phyloP scores from a whole-genome alignment of 2,113 vertebrate species.

The Spheniscus mendiculus region DNA sequence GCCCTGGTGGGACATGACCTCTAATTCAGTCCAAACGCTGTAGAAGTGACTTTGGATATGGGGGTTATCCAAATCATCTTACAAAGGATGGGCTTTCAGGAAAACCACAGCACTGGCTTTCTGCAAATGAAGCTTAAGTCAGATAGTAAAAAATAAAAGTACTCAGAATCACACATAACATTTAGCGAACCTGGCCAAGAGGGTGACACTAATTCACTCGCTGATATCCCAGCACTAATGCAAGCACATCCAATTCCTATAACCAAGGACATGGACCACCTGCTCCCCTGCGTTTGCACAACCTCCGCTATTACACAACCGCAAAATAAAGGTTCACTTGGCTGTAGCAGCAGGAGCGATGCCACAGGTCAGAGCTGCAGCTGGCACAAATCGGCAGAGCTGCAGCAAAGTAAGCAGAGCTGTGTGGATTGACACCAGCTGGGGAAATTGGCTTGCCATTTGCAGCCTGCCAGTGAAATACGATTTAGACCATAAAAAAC shows the following conservation, averaged over 20 bases:
- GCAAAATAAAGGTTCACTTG: neutral
- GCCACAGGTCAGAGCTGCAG: neutral
- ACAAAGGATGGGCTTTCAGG: neutral
- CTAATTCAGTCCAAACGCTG: neutral
- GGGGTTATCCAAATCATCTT: neutral
- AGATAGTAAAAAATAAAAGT: neutral
- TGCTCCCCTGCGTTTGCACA: neutral
- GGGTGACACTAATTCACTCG: neutral
- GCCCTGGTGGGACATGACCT: neutral
- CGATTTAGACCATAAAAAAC: accelerated
- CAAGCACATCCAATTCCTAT: neutral
- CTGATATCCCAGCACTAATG: neutral
- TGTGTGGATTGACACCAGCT: neutral
- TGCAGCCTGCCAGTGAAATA: neutral
- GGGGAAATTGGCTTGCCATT: neutral
- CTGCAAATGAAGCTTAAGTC: neutral
- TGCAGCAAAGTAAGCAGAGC: neutral
- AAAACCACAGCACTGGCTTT: neutral
- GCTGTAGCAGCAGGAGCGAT: neutral
- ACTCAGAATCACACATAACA: neutral
- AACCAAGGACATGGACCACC: neutral
- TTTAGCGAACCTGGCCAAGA: neutral
- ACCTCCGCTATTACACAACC: neutral
- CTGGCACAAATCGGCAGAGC: neutral
- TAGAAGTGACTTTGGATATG: neutral